phyloP scores from a whole-genome alignment of 2,888 invertebrate species.

The Molorchus minor region DNA sequence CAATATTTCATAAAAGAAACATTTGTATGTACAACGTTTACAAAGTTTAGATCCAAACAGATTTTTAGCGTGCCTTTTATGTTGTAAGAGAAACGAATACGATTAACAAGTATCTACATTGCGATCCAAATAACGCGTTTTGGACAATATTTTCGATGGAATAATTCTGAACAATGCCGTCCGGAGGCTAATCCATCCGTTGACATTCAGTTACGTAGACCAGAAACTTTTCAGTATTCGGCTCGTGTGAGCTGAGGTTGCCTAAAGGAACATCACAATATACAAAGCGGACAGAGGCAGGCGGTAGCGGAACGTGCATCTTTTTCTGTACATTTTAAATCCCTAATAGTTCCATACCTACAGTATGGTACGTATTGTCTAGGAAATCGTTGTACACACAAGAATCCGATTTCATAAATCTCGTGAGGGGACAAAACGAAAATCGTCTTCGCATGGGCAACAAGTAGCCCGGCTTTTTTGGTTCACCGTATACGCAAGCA shows the following conservation, averaged over 20 bases:
- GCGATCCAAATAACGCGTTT: neutral
- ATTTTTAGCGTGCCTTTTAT: no score
- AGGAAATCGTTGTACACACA: no score
- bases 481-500: slow-evolving; percentile 18
- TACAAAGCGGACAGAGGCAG: slow-evolving; percentile 1
- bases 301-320: neutral
- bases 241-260: neutral
- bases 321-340: neutral
- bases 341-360: no score
- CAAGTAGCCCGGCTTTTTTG: slow-evolving; percentile 4
- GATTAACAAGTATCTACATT: no score
- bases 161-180: neutral
- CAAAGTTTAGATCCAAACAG: no score
- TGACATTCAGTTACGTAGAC: slow-evolving; percentile 6
- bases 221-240: slow-evolving; percentile 5
- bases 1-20: no score
- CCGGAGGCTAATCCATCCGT: slow-evolving; percentile 13
- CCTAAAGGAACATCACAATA: slow-evolving; percentile 8
- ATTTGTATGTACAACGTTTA: no score
- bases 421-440: neutral
- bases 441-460: neutral
- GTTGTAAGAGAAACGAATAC: no score
- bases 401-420: no score
- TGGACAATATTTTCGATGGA: slow-evolving; percentile 2
- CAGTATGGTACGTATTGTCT: no score